Percentiles rank a stretch among this genome's conserved stretches.
phyloP scores from a whole-genome alignment of 2,797 vertebrate genomes.

The Tadarida brasiliensis region DNA sequence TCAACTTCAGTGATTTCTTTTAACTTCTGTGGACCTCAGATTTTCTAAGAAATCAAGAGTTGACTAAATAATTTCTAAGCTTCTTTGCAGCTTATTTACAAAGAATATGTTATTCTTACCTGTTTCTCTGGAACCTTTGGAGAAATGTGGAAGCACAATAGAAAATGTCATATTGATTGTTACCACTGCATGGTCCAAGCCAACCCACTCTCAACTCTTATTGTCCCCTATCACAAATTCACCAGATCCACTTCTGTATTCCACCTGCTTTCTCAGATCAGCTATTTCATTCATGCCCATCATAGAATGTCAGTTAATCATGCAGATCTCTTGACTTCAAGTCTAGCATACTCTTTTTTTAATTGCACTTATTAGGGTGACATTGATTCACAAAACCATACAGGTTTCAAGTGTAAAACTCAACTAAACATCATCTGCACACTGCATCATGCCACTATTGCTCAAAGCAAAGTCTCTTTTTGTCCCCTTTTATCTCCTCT shows the following conservation, averaged over 20 bases:
- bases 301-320: not conserved
- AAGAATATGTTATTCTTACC: not conserved
- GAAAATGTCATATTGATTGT: constrained; percentile 19
- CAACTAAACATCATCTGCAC: no score
- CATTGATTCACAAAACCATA: no score
- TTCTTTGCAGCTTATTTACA: not conserved
- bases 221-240: not conserved
- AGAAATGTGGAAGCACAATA: not conserved
- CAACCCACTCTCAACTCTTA: not conserved
- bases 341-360: not conserved
- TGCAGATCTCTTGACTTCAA: not conserved
- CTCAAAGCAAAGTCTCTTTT: no score
- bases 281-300: not conserved
- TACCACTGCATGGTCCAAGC: not conserved
- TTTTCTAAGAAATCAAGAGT: not conserved
- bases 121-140: not conserved
- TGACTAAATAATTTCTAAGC: not conserved
- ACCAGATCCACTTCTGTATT: not conserved
- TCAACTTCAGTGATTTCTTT: not conserved
- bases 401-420: no score
- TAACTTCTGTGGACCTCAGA: not conserved
- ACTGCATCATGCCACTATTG: no score
- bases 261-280: not conserved
- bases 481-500: no score
- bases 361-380: no score